phyloP scores from a whole-genome alignment of 2,888 invertebrate species.

The Elmis aenea region DNA sequence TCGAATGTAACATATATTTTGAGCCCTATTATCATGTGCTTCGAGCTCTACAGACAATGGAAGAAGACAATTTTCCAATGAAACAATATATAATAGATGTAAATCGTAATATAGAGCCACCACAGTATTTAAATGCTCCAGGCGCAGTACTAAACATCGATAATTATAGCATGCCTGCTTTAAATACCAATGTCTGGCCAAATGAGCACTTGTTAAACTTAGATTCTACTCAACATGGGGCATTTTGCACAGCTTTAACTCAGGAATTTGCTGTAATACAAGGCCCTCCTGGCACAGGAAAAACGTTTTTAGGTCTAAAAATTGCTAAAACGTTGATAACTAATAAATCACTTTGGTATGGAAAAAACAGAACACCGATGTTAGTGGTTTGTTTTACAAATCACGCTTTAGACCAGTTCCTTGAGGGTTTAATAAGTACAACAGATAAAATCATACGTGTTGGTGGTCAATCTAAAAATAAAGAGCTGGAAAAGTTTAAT shows the following conservation, averaged over 20 bases:
- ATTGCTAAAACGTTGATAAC: slow-evolving; percentile 63
- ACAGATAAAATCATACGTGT: slow-evolving; percentile 62
- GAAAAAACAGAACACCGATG: slow-evolving; percentile 54
- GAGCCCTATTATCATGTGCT: slow-evolving; percentile 75
- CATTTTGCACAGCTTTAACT: slow-evolving; percentile 63
- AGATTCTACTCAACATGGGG: slow-evolving; percentile 62
- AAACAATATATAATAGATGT: slow-evolving; percentile 61
- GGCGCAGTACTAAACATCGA: slow-evolving; percentile 15
- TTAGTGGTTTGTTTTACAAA: slow-evolving; percentile 79
- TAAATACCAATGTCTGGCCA: slow-evolving; percentile 47
- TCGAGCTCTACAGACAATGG: slow-evolving; percentile 58
- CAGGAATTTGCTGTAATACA: slow-evolving; percentile 74
- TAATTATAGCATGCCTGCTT: background rate
- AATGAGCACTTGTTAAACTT: slow-evolving; percentile 47
- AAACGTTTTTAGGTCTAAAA: slow-evolving; percentile 74
- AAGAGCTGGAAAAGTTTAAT: slow-evolving; percentile 52
- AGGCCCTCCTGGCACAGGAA: slow-evolving; percentile 87
- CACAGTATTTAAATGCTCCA: slow-evolving; percentile 41
- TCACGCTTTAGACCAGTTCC: slow-evolving; percentile 81
- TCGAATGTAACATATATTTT: slow-evolving; percentile 74
- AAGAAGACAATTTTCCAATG: slow-evolving; percentile 59
- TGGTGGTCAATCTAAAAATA: slow-evolving; percentile 64
- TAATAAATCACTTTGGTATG: slow-evolving; percentile 48
- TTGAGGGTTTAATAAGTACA: slow-evolving; percentile 60
- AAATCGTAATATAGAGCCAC: slow-evolving; percentile 34